These are phyloP conservation scores for Eupeodes luniger DNA, from an alignment of 2,888 invertebrate genomes.

Conservation along the genomic window DNA sequence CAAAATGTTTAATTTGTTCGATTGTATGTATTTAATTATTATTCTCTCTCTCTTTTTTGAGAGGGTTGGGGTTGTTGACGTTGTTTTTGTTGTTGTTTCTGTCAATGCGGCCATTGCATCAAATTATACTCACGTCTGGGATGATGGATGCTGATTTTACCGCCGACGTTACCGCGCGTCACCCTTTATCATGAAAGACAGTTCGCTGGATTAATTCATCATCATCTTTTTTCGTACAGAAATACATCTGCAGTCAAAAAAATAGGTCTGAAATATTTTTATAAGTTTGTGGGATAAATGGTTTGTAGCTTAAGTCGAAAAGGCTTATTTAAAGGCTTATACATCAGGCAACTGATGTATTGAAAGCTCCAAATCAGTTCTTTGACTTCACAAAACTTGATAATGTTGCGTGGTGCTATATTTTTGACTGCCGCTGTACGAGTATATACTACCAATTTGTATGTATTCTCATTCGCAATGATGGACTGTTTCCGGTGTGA, in stretches of 20 bases:
- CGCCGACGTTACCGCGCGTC: neutral
- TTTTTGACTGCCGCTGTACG: too few relatives aligned
- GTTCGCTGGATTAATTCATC: constrained; percentile 32
- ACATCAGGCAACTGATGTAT: too few relatives aligned
- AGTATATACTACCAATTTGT: too few relatives aligned
- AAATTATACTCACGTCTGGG: constrained; percentile 13
- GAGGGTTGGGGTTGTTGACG: neutral
- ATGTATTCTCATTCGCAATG: constrained; percentile 7
- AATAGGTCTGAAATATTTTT: too few relatives aligned
- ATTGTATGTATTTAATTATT: constrained; percentile 60
- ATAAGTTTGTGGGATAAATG: too few relatives aligned
- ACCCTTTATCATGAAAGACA: constrained; percentile 28
- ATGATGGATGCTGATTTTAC: constrained; percentile 38
- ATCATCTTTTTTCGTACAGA: constrained; percentile 5
- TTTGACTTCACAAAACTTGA: too few relatives aligned
- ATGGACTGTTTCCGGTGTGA: constrained; percentile 34
- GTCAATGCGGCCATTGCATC: constrained; percentile 9
- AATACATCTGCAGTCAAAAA: too few relatives aligned
- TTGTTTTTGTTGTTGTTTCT: neutral
- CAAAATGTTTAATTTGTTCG: constrained; percentile 59
- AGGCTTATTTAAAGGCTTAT: too few relatives aligned
- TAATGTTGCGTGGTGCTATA: too few relatives aligned
- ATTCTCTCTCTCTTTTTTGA: neutral
- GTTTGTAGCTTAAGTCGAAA: too few relatives aligned
- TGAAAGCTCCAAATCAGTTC: too few relatives aligned